These are phyloP conservation scores for Diplosoma virens DNA, from an alignment of 23 tunicate genomes.

Conservation along the genomic window DNA sequence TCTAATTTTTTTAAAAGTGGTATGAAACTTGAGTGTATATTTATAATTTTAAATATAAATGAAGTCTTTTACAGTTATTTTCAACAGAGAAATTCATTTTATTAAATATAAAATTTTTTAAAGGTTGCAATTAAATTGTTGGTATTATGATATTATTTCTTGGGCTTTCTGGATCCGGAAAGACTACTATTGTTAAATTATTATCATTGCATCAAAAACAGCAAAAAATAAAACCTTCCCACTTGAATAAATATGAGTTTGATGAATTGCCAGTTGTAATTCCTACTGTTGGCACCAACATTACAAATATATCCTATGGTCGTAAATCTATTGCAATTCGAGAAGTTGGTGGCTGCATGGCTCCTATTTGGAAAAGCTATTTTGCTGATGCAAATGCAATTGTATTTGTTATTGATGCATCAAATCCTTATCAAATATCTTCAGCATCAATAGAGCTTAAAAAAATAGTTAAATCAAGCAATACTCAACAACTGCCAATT, in stretches of 20 bases:
- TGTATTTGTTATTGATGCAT: slow-evolving; percentile 63
- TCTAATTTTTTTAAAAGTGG: too few relatives aligned
- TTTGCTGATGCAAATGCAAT: slow-evolving; percentile 49
- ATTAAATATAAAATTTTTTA: too few relatives aligned
- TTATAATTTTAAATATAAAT: too few relatives aligned
- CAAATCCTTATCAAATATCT: slow-evolving; percentile 54
- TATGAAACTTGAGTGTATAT: too few relatives aligned
- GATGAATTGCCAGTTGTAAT: slow-evolving; percentile 45
- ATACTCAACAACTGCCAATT: slow-evolving; percentile 27
- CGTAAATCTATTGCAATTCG: slow-evolving; percentile 34
- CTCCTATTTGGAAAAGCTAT: slow-evolving; percentile 80
- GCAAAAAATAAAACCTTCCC: slow-evolving; percentile 9
- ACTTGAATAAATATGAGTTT: not conserved
- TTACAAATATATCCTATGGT: slow-evolving; percentile 15
- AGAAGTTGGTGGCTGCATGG: slow-evolving; percentile 87
- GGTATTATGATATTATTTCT: slow-evolving; percentile 41
- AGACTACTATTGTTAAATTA: slow-evolving; percentile 49
- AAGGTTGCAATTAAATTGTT: not conserved
- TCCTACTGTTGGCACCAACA: slow-evolving; percentile 83
- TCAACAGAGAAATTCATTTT: too few relatives aligned
- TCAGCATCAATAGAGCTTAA: slow-evolving; percentile 8
- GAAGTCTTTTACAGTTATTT: too few relatives aligned
- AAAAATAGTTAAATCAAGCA: slow-evolving; percentile 13
- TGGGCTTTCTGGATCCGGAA: slow-evolving; percentile 65
- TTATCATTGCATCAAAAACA: not conserved